phyloP scores from a whole-genome alignment of 2,888 invertebrate genomes.

The Agriopis leucophaearia region DNA sequence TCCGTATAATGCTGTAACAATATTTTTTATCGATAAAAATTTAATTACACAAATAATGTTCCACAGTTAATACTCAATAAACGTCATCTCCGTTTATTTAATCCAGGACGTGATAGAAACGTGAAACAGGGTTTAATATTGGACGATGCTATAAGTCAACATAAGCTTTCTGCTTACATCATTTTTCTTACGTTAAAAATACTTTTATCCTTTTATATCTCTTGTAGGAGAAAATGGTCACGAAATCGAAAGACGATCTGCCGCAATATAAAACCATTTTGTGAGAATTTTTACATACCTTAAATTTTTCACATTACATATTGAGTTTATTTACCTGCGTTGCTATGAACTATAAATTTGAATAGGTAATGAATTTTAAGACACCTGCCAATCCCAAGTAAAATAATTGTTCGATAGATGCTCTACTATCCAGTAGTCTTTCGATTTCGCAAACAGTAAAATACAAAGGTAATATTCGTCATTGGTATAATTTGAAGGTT shows the following conservation, averaged over 20 bases:
- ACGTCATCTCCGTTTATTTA: slow-evolving; percentile 39
- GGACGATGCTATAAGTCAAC: slow-evolving; percentile 52
- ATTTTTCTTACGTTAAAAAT: slow-evolving; percentile 44
- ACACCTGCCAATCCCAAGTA: neutral
- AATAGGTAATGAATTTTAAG: neutral
- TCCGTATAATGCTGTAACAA: too few species aligned
- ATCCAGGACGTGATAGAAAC: slow-evolving; percentile 57
- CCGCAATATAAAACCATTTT: slow-evolving; percentile 27
- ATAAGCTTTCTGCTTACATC: slow-evolving; percentile 50
- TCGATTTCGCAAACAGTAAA: too few species aligned
- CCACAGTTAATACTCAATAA: slow-evolving; percentile 25
- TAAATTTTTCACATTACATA: too few species aligned
- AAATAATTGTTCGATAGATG: neutral
- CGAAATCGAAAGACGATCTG: slow-evolving; percentile 35
- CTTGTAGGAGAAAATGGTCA: slow-evolving; percentile 42
- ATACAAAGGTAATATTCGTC: too few species aligned
- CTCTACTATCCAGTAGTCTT: too few species aligned
- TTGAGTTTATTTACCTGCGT: slow-evolving; percentile 16
- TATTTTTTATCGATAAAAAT: too few species aligned
- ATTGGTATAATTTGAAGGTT: too few species aligned
- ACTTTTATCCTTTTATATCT: slow-evolving; percentile 47
- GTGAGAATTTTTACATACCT: slow-evolving; percentile 13
- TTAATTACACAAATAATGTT: neutral
- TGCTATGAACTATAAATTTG: neutral
- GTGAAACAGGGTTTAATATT: slow-evolving; percentile 54